Percentiles rank a stretch among this genome's conserved stretches.
These are phyloP conservation scores for Pseudachorutes palmiensis DNA, from an alignment of 1,140 invertebrate species.

Conservation along the genomic window DNA sequence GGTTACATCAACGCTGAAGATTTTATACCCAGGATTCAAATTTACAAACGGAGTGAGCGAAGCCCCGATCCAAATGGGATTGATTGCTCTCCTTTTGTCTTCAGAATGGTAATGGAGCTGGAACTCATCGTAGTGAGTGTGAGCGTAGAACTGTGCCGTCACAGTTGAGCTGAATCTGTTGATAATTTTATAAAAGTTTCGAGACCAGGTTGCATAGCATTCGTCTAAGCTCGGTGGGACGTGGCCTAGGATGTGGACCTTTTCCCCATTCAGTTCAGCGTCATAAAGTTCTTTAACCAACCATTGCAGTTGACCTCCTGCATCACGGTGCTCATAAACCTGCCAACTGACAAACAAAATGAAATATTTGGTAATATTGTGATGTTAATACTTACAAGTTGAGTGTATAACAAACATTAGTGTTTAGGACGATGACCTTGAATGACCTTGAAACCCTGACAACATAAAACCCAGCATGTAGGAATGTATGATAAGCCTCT, in stretches of 20 bases:
- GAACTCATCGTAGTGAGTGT: conserved; percentile 46
- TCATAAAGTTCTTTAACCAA: conserved; percentile 18
- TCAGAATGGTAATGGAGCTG: conserved; percentile 40
- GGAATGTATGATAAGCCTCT: conserved; percentile 40
- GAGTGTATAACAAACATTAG: conserved; percentile 48
- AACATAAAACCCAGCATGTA: conserved; percentile 49
- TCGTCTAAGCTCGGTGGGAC: conserved; percentile 33
- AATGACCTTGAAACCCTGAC: conserved; percentile 46
- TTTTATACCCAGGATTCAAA: conserved; percentile 56
- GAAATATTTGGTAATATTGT: background rate
- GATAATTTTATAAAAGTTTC: conserved; percentile 44
- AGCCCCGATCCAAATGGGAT: conserved; percentile 46
- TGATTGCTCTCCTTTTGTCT: conserved; percentile 17
- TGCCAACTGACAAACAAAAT: conserved; percentile 48
- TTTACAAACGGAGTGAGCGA: conserved; percentile 48
- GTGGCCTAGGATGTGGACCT: conserved; percentile 34
- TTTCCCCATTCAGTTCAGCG: conserved; percentile 21
- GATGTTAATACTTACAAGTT: conserved; percentile 43
- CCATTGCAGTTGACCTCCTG: conserved; percentile 30
- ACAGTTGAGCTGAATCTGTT: conserved; percentile 33
- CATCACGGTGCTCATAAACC: conserved; percentile 51
- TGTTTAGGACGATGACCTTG: conserved; percentile 51
- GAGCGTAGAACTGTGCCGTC: conserved; percentile 42
- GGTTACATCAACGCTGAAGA: conserved; percentile 52
- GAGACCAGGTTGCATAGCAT: conserved; percentile 46